A percentile compares a stretch with the other conserved stretches of the same genome.
Conservation (phyloP, 2,888 invertebrate species). For the Ochropacha duplaris region DNA sequence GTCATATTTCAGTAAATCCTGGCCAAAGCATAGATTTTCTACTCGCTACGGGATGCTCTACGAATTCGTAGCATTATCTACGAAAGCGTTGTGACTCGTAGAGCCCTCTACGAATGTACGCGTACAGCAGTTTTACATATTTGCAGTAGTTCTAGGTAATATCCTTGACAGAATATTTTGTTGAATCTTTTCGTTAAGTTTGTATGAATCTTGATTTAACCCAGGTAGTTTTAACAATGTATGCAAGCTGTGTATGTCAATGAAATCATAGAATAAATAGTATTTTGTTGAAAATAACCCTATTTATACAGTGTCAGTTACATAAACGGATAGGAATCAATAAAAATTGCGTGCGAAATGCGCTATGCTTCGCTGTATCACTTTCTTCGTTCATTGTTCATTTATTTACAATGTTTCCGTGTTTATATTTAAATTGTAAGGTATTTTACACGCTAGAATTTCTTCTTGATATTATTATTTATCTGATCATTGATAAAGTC, state of each 20-base stretch:
- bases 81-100: constrained; percentile 17
- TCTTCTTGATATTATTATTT: too few species aligned
- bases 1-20: not conserved
- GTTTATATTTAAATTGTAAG: too few species aligned
- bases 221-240: too few species aligned
- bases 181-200: too few species aligned
- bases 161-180: too few species aligned
- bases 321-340: not conserved
- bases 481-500: too few species aligned
- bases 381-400: not conserved
- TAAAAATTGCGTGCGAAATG: not conserved
- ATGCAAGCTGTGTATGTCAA: too few species aligned
- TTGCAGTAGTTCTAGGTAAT: not conserved
- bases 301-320: not conserved
- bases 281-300: too few species aligned
- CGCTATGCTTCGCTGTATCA: not conserved
- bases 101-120: constrained; percentile 21
- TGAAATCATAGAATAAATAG: too few species aligned
- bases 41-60: constrained; percentile 26
- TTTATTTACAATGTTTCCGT: too few species aligned
- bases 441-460: not conserved
- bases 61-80: constrained; percentile 31
- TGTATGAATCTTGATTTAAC: too few species aligned
- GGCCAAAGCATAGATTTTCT: constrained; percentile 19
- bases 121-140: constrained; percentile 1